Base-by-base conservation (phyloP, 92 coral and sea anemone genomes). In the Porites cylindrica region DNA sequence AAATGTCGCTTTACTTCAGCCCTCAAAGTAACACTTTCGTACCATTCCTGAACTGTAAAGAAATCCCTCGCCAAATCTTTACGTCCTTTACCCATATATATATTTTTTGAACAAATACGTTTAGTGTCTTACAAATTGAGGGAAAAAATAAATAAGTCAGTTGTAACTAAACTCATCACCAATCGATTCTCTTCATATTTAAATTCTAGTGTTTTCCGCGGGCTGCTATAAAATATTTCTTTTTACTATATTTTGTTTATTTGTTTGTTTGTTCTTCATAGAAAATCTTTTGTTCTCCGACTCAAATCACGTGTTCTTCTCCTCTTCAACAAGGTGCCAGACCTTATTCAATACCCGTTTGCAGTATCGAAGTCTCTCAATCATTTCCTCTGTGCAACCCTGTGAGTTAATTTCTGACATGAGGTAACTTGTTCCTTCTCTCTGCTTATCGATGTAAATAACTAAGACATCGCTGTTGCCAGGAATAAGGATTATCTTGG, bases 401-500 rank as follows among this genome's bases (percentile, higher is more conserved):
- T 93, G 92, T 60, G 86, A 92, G 64, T 60, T 70, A 32, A 96
- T 90, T 75, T 96, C 94, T 32, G 98, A 93, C 76, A 96, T 89
- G 61, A 93, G 50, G 72, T 89, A 90, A 58, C 85, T 89, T 54
- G 94, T 86, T 20, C 98, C 93, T 54, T 94, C 96, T 54, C 99
- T 86, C 6, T 93, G 95, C 72, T 91, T 97, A 94, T 96, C 93
- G 72, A 96, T 93, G 86, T 93, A 96, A 64, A 96, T 93, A 51
- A 96, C 92, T 73, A 95, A 51, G 19, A 92, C 96, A 16, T 96
- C 95, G 11, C 90, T 90, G 16, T 69, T 82, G n/a, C 96, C 96
- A 19, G 99, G 99, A 67, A 90, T 91, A 6, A 96, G 94, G n/a
- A 93, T 94, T 12, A 96, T 95, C 84, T 96, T 96, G 3, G 99